Conservation (phyloP, 2,888 invertebrate genomes). For the Mongoloraphidia duomilia region DNA sequence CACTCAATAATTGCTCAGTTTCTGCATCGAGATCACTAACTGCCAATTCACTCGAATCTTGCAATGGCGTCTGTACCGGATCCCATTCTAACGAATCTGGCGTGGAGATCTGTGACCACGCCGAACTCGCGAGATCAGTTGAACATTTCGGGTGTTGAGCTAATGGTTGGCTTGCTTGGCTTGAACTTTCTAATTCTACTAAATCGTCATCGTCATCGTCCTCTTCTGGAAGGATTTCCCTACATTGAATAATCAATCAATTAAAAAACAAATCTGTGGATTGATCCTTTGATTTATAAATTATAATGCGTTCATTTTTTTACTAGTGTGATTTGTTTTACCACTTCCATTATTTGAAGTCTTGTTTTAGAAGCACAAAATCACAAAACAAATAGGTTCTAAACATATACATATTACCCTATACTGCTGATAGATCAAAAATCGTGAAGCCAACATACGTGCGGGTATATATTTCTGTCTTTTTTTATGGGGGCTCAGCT, state of each 20-base stretch:
- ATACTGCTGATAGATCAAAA: too few species aligned
- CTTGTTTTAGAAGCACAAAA: too few species aligned
- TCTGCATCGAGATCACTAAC: constrained; percentile 43
- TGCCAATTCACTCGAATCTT: constrained; percentile 28
- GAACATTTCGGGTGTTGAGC: constrained; percentile 2
- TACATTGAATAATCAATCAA: constrained; percentile 2
- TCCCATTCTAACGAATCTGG: constrained; percentile 59
- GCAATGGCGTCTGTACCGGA: constrained; percentile 33
- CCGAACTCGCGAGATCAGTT: constrained; percentile 21
- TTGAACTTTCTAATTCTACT: constrained; percentile 3
- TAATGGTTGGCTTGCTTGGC: constrained; percentile 4
- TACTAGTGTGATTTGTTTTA: too few species aligned
- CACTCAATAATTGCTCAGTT: constrained; percentile 46
- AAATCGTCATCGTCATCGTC: constrained; percentile 13
- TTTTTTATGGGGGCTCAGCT: too few species aligned
- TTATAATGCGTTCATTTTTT: too few species aligned
- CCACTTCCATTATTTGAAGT: too few species aligned
- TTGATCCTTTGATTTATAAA: too few species aligned
- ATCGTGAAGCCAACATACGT: too few species aligned
- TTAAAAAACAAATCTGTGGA: too few species aligned
- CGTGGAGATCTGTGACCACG: constrained; percentile 47
- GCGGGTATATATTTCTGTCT: too few species aligned
- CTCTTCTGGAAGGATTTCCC: constrained; percentile 17
- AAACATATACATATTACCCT: too few species aligned
- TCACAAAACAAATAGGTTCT: too few species aligned